These are phyloP conservation scores for Achlya flavicornis DNA, from an alignment of 2,888 invertebrate species.

Conservation along the genomic window DNA sequence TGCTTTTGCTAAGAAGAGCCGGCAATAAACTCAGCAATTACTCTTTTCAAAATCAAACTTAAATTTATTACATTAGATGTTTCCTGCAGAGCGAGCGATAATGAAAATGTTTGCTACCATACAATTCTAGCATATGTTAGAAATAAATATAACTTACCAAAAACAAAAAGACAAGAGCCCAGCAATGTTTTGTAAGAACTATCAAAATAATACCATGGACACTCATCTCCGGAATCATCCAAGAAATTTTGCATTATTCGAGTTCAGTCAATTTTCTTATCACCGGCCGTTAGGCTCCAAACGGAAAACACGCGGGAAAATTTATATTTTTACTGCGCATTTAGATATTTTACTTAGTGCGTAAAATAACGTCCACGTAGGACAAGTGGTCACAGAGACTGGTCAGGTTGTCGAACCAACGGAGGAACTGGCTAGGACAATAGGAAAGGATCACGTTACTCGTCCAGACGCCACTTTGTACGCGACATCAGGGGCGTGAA, in stretches of 20 bases:
- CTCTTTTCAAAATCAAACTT: too few species aligned
- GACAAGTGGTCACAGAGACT: slow-evolving; percentile 70
- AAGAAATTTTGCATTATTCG: slow-evolving; percentile 63
- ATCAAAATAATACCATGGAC: slow-evolving; percentile 82
- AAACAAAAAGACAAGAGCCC: slow-evolving; percentile 79
- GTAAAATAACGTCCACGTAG: slow-evolving; percentile 69
- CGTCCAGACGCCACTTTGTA: slow-evolving; percentile 61
- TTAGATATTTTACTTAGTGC: slow-evolving; percentile 48
- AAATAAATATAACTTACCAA: slow-evolving; percentile 66
- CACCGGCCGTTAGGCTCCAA: slow-evolving; percentile 58
- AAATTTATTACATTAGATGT: too few species aligned
- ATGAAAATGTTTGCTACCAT: too few species aligned
- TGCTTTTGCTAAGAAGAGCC: too few species aligned
- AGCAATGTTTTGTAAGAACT: slow-evolving; percentile 80
- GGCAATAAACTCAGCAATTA: too few species aligned
- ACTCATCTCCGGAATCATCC: slow-evolving; percentile 74
- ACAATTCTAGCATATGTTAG: slow-evolving; percentile 13
- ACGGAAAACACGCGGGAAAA: slow-evolving; percentile 35
- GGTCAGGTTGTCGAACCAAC: slow-evolving; percentile 74
- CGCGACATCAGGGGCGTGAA: slow-evolving; percentile 68
- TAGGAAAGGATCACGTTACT: slow-evolving; percentile 63
- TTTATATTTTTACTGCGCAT: slow-evolving; percentile 48
- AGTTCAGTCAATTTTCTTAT: slow-evolving; percentile 35
- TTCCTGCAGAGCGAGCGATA: too few species aligned
- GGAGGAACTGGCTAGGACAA: slow-evolving; percentile 55